Conservation (phyloP, 2,113 vertebrate species). For the Amphilophus citrinellus region DNA sequence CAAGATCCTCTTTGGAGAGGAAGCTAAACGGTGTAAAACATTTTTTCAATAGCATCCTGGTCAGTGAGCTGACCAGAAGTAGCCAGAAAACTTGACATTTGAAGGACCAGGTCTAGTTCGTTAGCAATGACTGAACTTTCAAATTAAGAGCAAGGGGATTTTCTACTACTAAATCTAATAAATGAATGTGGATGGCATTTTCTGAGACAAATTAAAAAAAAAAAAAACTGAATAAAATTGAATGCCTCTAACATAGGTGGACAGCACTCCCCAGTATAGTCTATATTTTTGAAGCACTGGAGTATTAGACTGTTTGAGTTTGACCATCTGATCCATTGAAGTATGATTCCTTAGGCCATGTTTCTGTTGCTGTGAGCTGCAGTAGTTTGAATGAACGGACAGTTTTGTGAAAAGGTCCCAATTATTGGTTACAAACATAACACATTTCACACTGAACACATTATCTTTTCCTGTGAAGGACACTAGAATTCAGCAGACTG, state of each 20-base stretch:
- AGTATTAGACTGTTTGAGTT: not conserved
- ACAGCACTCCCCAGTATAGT: not conserved
- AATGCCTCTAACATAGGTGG: not conserved
- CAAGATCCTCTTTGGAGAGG: not conserved
- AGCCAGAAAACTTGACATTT: not conserved
- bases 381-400: not conserved
- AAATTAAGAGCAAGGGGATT: not conserved
- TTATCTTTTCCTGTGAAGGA: not conserved
- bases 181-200: not conserved
- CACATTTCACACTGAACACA: not conserved
- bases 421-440: not conserved
- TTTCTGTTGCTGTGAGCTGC: not conserved
- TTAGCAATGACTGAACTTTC: not conserved
- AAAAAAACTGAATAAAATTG: not conserved
- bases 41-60: not conserved
- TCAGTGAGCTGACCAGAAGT: not conserved
- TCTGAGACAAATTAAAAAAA: too few relatives aligned
- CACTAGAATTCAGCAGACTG: not conserved
- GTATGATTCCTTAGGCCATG: not conserved
- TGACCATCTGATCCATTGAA: not conserved
- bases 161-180: not conserved
- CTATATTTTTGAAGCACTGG: not conserved
- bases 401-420: not conserved
- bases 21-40: not conserved
- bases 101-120: not conserved